Conservation (phyloP, 2,888 invertebrate species). For the Habrosyne pyritoides region DNA sequence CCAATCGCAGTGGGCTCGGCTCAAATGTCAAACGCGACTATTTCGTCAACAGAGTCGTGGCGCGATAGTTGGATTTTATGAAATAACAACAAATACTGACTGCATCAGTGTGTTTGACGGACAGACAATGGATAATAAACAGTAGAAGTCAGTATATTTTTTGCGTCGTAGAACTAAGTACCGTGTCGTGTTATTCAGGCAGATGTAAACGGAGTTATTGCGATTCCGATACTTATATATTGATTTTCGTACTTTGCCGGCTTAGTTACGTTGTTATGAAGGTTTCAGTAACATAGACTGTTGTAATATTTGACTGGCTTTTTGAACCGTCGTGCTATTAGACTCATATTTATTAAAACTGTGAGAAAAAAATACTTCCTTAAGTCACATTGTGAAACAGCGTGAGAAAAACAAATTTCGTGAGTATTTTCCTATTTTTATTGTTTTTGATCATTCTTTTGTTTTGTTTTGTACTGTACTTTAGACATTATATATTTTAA, state of each 20-base stretch:
- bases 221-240: slow-evolving; percentile 64
- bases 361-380: slow-evolving; percentile 46
- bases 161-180: slow-evolving; percentile 57
- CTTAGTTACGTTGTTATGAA: slow-evolving; percentile 70
- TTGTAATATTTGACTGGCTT: slow-evolving; percentile 43
- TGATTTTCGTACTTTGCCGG: slow-evolving; percentile 80
- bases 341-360: slow-evolving; percentile 32
- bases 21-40: slow-evolving; percentile 88
- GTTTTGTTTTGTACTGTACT: neutral
- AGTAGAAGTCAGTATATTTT: slow-evolving; percentile 64
- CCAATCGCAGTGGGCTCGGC: slow-evolving; percentile 87
- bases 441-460: slow-evolving; percentile 9
- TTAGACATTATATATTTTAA: too few relatives aligned
- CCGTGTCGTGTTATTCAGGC: slow-evolving; percentile 61
- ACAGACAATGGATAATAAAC: slow-evolving; percentile 75
- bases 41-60: slow-evolving; percentile 83
- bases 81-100: slow-evolving; percentile 77
- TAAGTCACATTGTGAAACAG: slow-evolving; percentile 53
- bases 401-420: slow-evolving; percentile 65
- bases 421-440: slow-evolving; percentile 48
- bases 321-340: slow-evolving; percentile 28
- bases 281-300: slow-evolving; percentile 53
- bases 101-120: slow-evolving; percentile 65
- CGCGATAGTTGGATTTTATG: slow-evolving; percentile 81
- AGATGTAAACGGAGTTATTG: slow-evolving; percentile 58